A percentile compares a stretch with the other conserved stretches of the same genome.
Evolutionary conservation across 2,888 invertebrate genomes (phyloP).

Genomic region (Agrotis clavis): DNA sequence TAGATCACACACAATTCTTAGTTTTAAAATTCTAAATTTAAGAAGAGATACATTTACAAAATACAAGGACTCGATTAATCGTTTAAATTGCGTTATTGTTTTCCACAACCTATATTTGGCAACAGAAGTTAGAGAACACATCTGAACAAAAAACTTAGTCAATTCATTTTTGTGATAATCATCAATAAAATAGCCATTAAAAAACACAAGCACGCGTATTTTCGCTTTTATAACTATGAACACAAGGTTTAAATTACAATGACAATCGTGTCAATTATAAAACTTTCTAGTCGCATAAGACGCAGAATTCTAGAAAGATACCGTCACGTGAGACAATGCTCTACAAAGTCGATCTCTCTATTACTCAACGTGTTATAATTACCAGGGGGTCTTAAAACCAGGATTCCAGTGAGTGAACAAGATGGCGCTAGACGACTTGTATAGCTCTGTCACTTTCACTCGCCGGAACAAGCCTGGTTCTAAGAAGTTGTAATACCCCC

Average conservation of each 20-base stretch:
- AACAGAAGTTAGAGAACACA: conserved; percentile 5
- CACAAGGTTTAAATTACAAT: conserved; percentile 16
- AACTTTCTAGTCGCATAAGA: not conserved
- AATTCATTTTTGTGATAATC: not conserved
- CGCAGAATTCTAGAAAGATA: conserved; percentile 5
- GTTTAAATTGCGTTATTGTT: too few species aligned
- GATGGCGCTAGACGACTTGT: too few species aligned
- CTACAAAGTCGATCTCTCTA: not conserved
- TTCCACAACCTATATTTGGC: not conserved
- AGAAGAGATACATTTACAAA: not conserved
- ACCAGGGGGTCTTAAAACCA: too few species aligned
- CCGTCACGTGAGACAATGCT: not conserved
- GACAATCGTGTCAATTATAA: not conserved
- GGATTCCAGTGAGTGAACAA: too few species aligned
- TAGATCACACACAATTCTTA: not conserved
- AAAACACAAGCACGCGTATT: not conserved
- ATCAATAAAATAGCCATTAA: not conserved
- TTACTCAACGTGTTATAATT: not conserved
- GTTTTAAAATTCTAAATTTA: not conserved
- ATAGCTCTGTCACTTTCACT: too few species aligned
- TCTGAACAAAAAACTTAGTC: too few species aligned
- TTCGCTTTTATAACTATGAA: not conserved
- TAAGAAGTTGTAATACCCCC: too few species aligned
- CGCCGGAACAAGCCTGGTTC: too few species aligned
- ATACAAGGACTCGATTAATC: too few species aligned